Conservation (phyloP, 2,797 vertebrate species). For the Sebastes umbrosus region DNA sequence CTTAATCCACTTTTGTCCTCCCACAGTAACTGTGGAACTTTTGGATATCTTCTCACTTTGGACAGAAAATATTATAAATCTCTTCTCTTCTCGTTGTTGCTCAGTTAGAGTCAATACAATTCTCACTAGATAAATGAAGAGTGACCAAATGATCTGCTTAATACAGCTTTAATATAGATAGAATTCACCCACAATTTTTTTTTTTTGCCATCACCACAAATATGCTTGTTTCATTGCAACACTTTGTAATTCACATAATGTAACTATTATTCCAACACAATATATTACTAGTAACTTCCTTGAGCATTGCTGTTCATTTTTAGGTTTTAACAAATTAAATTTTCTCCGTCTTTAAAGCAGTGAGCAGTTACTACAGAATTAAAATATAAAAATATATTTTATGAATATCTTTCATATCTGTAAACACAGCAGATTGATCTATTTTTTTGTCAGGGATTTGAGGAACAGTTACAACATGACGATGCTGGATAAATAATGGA, state of each 20-base stretch:
- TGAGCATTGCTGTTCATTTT: background rate
- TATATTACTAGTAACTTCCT: background rate
- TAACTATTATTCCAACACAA: background rate
- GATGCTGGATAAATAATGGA: background rate
- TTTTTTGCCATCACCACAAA: background rate
- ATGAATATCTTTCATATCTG: background rate
- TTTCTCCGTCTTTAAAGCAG: background rate
- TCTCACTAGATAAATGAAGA: background rate
- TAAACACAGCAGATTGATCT: background rate
- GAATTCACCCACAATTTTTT: background rate
- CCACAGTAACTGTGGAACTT: background rate
- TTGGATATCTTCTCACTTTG: background rate
- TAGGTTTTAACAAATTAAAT: background rate
- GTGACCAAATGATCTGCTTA: background rate
- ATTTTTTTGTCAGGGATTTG: background rate
- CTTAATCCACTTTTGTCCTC: background rate
- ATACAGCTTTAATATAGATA: background rate
- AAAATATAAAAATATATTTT: background rate
- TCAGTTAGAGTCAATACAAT: background rate
- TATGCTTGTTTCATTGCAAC: background rate
- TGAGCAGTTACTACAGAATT: background rate
- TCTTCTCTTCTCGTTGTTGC: rapidly evolving
- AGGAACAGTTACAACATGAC: background rate
- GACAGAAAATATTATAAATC: background rate
- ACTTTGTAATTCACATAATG: background rate